These are phyloP conservation scores for Notolepis coatsorum DNA, from an alignment of 2,797 vertebrate species.

Conservation along the genomic window DNA sequence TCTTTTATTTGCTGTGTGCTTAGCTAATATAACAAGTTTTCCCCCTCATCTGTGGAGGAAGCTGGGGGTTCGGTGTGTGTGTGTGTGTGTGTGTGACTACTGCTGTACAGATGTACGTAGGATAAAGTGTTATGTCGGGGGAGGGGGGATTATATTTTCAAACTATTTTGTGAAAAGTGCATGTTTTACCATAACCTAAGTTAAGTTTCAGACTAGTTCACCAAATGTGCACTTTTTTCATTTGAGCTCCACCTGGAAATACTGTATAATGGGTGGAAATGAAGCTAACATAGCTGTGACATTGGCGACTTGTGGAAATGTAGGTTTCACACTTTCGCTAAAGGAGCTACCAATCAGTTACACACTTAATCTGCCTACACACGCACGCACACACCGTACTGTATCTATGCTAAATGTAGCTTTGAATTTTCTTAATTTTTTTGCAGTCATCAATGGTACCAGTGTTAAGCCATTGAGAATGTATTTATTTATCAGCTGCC, in stretches of 20 bases:
- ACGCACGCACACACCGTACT: conserved; percentile 13
- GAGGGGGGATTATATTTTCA: conserved; percentile 18
- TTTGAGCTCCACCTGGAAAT: conserved; percentile 32
- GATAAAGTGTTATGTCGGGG: conserved; percentile 2
- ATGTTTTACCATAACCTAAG: conserved; percentile 40
- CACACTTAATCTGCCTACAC: no score
- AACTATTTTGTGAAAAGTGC: conserved; percentile 57
- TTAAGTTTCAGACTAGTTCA: conserved; percentile 51
- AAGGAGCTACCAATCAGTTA: no score
- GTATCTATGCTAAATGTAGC: conserved; percentile 6
- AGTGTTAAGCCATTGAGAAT: conserved; percentile 56
- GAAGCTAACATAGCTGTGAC: conserved; percentile 8
- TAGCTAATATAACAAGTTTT: background rate
- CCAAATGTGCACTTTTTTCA: conserved; percentile 72
- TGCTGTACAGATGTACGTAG: conserved; percentile 11
- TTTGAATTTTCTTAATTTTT: conserved; percentile 13
- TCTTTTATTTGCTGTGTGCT: conserved; percentile 10
- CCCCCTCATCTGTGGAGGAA: background rate
- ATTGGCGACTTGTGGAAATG: conserved; percentile 12
- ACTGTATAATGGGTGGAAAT: background rate
- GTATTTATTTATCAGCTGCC: conserved; percentile 49
- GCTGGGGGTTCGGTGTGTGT: background rate
- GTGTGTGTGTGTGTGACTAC: conserved; percentile 16
- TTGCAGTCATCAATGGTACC: conserved; percentile 9
- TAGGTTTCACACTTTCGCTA: no score